phyloP scores from a whole-genome alignment of 2,113 vertebrate genomes.

The Siniperca chuatsi region DNA sequence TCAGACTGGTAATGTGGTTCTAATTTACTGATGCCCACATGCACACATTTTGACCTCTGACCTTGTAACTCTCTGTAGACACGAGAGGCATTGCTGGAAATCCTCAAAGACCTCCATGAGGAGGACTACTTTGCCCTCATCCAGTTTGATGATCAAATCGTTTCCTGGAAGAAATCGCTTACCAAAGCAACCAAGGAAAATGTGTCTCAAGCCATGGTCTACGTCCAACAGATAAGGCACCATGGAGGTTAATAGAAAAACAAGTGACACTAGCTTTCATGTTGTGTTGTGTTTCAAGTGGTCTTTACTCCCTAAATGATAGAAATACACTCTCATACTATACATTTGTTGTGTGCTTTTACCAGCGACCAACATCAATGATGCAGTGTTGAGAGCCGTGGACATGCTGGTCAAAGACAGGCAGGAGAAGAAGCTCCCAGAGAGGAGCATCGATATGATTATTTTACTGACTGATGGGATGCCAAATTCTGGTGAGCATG shows the following conservation, averaged over 20 bases:
- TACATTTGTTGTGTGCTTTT: neutral
- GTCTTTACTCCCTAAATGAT: neutral
- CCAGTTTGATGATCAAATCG: accelerated
- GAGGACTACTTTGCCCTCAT: conserved; percentile 82
- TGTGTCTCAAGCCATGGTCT: conserved; percentile 54
- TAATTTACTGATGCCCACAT: neutral
- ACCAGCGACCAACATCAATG: conserved; percentile 81
- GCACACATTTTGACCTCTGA: neutral
- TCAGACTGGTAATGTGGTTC: neutral
- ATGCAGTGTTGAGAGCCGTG: conserved; percentile 66
- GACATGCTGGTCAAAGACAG: conserved; percentile 66
- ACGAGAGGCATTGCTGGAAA: conserved; percentile 73
- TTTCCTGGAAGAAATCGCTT: conserved; percentile 53
- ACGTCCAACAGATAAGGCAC: accelerated
- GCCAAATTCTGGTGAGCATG: conserved; percentile 58
- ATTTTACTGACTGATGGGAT: conserved; percentile 85
- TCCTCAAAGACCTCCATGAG: conserved; percentile 78
- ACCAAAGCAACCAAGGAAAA: conserved; percentile 72
- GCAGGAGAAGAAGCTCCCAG: conserved; percentile 51
- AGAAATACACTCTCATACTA: neutral
- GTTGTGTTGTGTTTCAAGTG: neutral
- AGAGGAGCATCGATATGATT: conserved; percentile 79
- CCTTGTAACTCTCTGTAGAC: conserved; percentile 70
- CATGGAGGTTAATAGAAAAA: conserved; percentile 29
- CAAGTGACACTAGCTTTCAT: neutral